Conservation (phyloP, 2,113 vertebrate species). For the Perccottus glenii region DNA sequence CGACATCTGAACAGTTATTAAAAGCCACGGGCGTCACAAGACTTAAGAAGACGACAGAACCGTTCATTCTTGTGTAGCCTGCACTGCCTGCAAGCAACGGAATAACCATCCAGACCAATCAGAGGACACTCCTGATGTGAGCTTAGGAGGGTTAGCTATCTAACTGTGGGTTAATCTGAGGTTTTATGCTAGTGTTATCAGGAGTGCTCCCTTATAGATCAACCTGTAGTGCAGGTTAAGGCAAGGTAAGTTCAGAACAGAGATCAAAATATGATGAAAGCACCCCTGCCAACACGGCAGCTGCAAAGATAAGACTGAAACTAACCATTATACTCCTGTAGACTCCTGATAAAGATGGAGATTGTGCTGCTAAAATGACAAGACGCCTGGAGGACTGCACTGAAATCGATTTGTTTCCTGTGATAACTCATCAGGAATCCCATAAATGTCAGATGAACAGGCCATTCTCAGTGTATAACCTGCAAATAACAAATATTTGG, state of each 20-base stretch:
- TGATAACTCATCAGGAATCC: constrained; percentile 51
- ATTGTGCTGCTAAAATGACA: constrained; percentile 17
- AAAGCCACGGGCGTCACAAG: constrained; percentile 38
- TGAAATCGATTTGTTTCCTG: constrained; percentile 38
- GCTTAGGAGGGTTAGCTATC: background rate
- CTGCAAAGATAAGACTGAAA: background rate
- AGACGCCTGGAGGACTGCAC: constrained; percentile 16
- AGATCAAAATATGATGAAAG: background rate
- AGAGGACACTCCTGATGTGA: background rate
- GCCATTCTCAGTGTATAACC: constrained; percentile 39
- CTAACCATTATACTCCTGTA: background rate
- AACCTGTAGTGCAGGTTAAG: background rate
- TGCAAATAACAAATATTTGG: constrained; percentile 36
- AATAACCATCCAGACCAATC: background rate
- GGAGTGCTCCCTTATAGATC: background rate
- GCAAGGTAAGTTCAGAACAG: background rate
- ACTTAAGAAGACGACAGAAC: constrained; percentile 12
- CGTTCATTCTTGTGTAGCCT: constrained; percentile 8
- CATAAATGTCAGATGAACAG: constrained; percentile 54
- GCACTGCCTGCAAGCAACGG: background rate
- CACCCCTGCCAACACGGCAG: background rate
- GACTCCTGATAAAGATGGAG: constrained; percentile 13
- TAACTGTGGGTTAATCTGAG: background rate
- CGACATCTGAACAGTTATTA: constrained; percentile 4
- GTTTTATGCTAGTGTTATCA: constrained; percentile 1